Conservation (phyloP, 1,140 invertebrate species). For the Calycopis cecrops region DNA sequence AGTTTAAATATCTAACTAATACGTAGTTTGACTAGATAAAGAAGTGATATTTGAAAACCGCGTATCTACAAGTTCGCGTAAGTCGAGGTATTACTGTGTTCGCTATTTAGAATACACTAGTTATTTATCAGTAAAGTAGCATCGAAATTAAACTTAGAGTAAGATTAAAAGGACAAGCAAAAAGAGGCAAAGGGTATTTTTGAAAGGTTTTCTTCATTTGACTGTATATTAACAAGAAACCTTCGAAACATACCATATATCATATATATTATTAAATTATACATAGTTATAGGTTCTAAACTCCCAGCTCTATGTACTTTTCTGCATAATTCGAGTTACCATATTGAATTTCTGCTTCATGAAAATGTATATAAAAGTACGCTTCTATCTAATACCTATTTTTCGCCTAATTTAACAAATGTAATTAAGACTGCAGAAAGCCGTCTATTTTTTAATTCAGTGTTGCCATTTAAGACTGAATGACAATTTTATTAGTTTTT, state of each 20-base stretch:
- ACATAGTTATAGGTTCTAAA: constrained; percentile 38
- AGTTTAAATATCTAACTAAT: too few species aligned
- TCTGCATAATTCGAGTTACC: constrained; percentile 67
- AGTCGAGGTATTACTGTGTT: too few species aligned
- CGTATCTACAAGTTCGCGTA: too few species aligned
- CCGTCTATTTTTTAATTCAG: constrained; percentile 39
- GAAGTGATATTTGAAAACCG: too few species aligned
- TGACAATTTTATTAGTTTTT: constrained; percentile 40
- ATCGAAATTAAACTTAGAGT: constrained; percentile 30
- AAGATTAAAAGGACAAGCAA: constrained; percentile 59
- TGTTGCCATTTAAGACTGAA: constrained; percentile 67
- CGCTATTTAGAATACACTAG: constrained; percentile 22
- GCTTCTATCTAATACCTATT: constrained; percentile 31
- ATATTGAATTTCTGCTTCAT: constrained; percentile 50
- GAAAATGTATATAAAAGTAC: constrained; percentile 57
- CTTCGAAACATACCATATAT: constrained; percentile 62
- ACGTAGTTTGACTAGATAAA: too few species aligned
- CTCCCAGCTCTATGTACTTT: constrained; percentile 36
- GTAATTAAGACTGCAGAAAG: constrained; percentile 24
- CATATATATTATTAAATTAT: constrained; percentile 29
- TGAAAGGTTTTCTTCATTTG: constrained; percentile 58
- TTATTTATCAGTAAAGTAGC: constrained; percentile 39
- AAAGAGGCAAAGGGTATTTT: constrained; percentile 65
- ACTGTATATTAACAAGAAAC: constrained; percentile 66
- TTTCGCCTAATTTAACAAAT: constrained; percentile 17